Conservation (phyloP, 1,140 invertebrate genomes). For the Eciton burchellii region DNA sequence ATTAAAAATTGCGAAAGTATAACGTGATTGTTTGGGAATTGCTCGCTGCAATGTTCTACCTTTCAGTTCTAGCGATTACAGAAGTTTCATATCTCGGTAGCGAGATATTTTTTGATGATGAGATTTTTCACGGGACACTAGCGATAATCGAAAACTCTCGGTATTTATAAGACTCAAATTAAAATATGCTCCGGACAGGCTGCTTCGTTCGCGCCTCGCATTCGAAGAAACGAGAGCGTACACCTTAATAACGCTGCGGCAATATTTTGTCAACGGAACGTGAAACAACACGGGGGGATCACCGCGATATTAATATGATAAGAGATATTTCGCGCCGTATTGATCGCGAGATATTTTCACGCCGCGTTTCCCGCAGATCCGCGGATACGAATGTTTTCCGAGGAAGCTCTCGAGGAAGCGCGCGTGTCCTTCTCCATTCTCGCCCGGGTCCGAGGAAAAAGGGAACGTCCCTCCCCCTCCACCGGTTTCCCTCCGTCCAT, state of each 20-base stretch:
- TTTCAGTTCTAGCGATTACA: no score
- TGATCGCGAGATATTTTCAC: constrained; percentile 45
- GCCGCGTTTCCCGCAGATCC: constrained; percentile 4
- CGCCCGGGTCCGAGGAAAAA: constrained; percentile 56
- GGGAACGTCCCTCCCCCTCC: constrained; percentile 40
- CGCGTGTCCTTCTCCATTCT: constrained; percentile 29
- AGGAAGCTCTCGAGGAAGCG: constrained; percentile 56
- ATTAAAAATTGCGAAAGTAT: no score
- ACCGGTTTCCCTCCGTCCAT: constrained; percentile 5
- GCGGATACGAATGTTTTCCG: constrained; percentile 41
- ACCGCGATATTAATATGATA: constrained; percentile 22
- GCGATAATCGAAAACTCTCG: not conserved
- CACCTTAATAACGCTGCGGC: not conserved
- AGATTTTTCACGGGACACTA: not conserved
- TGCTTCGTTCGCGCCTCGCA: not conserved
- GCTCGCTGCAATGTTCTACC: no score
- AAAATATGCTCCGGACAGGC: not conserved
- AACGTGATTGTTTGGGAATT: no score
- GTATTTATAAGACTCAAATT: not conserved
- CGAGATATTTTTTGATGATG: not conserved
- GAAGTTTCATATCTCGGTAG: no score
- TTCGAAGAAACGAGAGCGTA: not conserved
- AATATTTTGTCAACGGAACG: constrained; percentile 24
- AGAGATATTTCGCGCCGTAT: constrained; percentile 36
- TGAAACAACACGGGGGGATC: not conserved